A percentile compares a stretch with the other conserved stretches of the same genome.
Conservation (phyloP, 2,888 invertebrate genomes). For the Aleiodes alternator region DNA sequence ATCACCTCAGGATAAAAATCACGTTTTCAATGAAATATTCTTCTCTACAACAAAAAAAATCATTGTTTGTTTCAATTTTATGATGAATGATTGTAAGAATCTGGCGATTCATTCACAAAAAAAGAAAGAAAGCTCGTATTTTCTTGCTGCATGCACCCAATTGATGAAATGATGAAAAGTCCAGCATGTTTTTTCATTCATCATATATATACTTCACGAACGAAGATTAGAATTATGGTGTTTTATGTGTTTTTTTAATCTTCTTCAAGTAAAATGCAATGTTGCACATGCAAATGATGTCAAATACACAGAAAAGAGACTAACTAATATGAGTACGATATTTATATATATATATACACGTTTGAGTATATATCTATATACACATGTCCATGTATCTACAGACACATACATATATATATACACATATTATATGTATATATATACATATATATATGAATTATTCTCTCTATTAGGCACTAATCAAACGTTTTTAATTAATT, state of each 20-base stretch:
- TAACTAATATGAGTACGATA: constrained; percentile 6
- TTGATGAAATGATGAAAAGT: constrained; percentile 16
- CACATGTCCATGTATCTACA: constrained; percentile 7
- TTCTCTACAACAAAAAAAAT: neutral
- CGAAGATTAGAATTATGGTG: constrained; percentile 26
- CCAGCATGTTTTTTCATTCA: constrained; percentile 17
- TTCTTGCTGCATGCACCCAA: constrained; percentile 38
- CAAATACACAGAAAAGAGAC: constrained; percentile 1
- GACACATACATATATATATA: neutral
- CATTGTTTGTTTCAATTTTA: constrained; percentile 21
- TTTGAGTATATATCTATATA: constrained; percentile 10
- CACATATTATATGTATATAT: neutral
- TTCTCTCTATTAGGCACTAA: constrained; percentile 29
- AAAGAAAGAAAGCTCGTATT: constrained; percentile 32
- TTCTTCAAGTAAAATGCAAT: constrained; percentile 21
- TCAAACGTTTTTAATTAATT: constrained; percentile 15
- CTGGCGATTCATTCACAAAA: constrained; percentile 23
- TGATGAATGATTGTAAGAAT: constrained; percentile 18
- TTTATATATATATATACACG: neutral
- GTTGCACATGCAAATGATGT: constrained; percentile 42
- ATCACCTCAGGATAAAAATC: neutral
- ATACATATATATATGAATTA: constrained; percentile 18
- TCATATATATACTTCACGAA: constrained; percentile 4
- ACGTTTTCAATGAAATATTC: neutral
- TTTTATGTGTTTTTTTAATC: constrained; percentile 5